Evolutionary conservation across 2,888 invertebrate genomes (phyloP).

Genomic region (Magallana nippona): DNA sequence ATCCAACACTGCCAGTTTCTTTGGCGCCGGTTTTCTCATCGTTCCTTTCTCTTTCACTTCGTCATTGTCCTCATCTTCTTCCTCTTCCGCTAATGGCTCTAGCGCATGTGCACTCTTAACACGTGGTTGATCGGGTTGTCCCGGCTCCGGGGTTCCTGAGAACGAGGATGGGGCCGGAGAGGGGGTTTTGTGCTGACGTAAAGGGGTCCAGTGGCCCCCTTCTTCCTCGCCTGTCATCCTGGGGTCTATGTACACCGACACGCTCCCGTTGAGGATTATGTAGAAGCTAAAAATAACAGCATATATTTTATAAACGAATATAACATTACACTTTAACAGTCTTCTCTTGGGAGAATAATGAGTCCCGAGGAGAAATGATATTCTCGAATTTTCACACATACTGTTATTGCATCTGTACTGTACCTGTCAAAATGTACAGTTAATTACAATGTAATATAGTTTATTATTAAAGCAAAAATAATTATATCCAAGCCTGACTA

Average conservation of each 20-base stretch:
- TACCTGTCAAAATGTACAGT: too few species aligned
- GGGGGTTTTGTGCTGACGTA: slow-evolving; percentile 37
- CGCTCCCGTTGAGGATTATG: slow-evolving; percentile 72
- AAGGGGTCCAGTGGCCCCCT: slow-evolving; percentile 29
- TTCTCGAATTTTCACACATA: too few species aligned
- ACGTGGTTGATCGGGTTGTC: neutral
- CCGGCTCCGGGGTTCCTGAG: neutral
- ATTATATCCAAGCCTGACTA: too few species aligned
- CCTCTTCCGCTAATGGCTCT: slow-evolving; percentile 42
- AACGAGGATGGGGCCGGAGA: slow-evolving; percentile 41
- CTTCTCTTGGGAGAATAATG: neutral
- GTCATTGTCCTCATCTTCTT: slow-evolving; percentile 39
- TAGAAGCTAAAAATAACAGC: slow-evolving; percentile 68
- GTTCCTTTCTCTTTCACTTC: neutral
- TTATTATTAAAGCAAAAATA: too few species aligned
- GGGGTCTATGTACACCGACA: slow-evolving; percentile 76
- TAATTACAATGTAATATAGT: too few species aligned
- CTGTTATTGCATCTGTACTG: too few species aligned
- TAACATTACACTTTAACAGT: neutral
- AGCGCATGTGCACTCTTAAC: neutral
- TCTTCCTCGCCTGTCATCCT: slow-evolving; percentile 70
- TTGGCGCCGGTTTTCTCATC: slow-evolving; percentile 21
- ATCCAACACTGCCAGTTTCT: slow-evolving; percentile 57
- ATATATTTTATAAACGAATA: neutral
- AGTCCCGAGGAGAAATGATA: too few species aligned